Percentiles rank a stretch among this genome's conserved stretches.
Evolutionary conservation across 1,140 invertebrate species (phyloP).

Genomic region (Drosophila ironensis): DNA sequence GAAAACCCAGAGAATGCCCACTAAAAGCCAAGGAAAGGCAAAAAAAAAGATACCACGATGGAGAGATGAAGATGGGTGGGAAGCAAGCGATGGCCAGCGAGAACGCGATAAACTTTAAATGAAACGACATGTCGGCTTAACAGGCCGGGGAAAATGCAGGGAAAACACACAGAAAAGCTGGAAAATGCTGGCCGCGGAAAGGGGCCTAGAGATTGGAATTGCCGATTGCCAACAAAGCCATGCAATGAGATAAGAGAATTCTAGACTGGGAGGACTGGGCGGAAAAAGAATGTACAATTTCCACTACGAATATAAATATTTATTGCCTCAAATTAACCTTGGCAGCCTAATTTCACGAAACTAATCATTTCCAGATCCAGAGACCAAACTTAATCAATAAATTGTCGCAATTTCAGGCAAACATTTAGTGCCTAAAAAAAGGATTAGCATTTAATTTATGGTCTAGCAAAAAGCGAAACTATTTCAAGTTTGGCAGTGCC

Average conservation of each 20-base stretch:
- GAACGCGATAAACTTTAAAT: constrained; percentile 58
- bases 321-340: not conserved
- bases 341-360: too few relatives aligned
- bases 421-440: too few relatives aligned
- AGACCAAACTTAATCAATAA: not conserved
- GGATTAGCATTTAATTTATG: constrained; percentile 7
- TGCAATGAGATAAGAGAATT: constrained; percentile 32
- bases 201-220: constrained; percentile 34
- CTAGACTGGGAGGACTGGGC: constrained; percentile 6
- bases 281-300: not conserved
- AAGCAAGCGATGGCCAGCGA: not conserved
- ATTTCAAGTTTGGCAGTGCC: not conserved
- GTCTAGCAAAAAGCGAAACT: not conserved
- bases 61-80: not conserved
- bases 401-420: too few relatives aligned
- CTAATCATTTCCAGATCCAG: not conserved
- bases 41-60: not conserved
- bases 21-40: constrained; percentile 18
- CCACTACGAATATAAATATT: not conserved
- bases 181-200: constrained; percentile 1
- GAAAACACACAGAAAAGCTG: not conserved
- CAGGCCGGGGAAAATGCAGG: constrained; percentile 17
- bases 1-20: constrained; percentile 38
- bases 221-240: constrained; percentile 35
- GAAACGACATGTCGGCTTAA: constrained; percentile 57